Conservation (phyloP, 1,140 invertebrate species). For the Drosophila leontia region DNA sequence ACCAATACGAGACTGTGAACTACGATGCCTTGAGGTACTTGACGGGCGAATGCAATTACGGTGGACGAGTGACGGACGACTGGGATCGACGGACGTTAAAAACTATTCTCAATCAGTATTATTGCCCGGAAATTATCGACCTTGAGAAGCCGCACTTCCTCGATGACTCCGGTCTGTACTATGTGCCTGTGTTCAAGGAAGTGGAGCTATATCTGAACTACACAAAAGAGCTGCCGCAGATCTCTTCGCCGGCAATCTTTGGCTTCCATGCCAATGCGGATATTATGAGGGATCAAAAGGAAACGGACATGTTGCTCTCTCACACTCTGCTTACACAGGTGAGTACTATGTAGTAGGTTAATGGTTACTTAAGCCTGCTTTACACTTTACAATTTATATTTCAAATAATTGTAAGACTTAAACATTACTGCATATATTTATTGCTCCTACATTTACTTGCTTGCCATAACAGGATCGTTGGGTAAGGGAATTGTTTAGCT, state of each 20-base stretch:
- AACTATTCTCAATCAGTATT: slow-evolving; percentile 94
- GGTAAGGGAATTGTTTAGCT: slow-evolving; percentile 51
- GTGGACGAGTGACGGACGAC: slow-evolving; percentile 97
- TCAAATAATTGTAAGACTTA: not conserved
- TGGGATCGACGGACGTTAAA: slow-evolving; percentile 95
- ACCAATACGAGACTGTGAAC: slow-evolving; percentile 94
- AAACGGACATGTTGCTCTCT: slow-evolving; percentile 92
- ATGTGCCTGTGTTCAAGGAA: slow-evolving; percentile 90
- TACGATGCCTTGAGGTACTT: slow-evolving; percentile 95
- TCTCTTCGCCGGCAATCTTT: slow-evolving; percentile 94
- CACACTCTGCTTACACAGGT: slow-evolving; percentile 93
- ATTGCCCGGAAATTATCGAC: slow-evolving; percentile 87
- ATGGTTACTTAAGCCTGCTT: not conserved
- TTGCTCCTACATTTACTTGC: slow-evolving; percentile 18
- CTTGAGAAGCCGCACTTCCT: slow-evolving; percentile 87
- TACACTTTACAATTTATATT: not conserved
- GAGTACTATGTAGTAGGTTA: slow-evolving; percentile 14
- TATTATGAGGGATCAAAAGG: slow-evolving; percentile 96
- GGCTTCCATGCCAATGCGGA: slow-evolving; percentile 97
- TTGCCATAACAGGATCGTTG: slow-evolving; percentile 66
- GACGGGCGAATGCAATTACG: slow-evolving; percentile 98
- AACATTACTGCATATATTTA: slow-evolving; percentile 10
- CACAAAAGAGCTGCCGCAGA: slow-evolving; percentile 91
- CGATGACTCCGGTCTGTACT: slow-evolving; percentile 90
- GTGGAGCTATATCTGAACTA: slow-evolving; percentile 92